Conservation (phyloP, 2,888 invertebrate genomes). For the Phymatocera aterrima region DNA sequence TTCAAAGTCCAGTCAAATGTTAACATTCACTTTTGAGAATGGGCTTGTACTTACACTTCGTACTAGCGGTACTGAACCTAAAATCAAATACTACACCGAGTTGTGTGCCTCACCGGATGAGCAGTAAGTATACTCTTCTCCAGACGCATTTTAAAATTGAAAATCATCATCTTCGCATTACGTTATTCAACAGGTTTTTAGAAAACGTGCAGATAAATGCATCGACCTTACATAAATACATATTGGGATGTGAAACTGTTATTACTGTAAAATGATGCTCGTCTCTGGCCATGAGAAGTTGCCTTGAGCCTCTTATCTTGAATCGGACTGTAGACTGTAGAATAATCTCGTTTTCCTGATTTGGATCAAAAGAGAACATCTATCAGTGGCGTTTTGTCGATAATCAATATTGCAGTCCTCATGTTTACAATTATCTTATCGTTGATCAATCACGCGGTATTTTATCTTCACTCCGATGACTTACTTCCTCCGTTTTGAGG, state of each 20-base stretch:
- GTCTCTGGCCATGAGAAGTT: neutral
- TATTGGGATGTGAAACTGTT: neutral
- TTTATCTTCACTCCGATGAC: slow-evolving; percentile 24
- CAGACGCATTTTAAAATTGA: slow-evolving; percentile 10
- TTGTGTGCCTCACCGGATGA: slow-evolving; percentile 83
- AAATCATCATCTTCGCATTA: slow-evolving; percentile 16
- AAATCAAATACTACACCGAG: slow-evolving; percentile 99
- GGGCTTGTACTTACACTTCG: slow-evolving; percentile 92
- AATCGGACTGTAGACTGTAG: too few relatives aligned
- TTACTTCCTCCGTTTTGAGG: neutral
- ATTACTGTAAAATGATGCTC: neutral
- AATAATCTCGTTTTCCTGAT: neutral
- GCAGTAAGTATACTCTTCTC: slow-evolving; percentile 75
- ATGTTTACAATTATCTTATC: slow-evolving; percentile 22
- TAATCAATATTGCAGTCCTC: slow-evolving; percentile 26
- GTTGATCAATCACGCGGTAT: slow-evolving; percentile 29
- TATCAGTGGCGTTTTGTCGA: neutral
- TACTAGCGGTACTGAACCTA: slow-evolving; percentile 99
- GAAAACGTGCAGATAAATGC: neutral
- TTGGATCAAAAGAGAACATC: neutral
- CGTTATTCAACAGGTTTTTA: neutral
- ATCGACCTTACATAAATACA: neutral
- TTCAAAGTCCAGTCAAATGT: slow-evolving; percentile 89
- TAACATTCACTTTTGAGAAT: slow-evolving; percentile 93
- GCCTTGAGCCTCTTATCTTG: neutral